A percentile compares a stretch with the other conserved stretches of the same genome.
Conservation (phyloP, 2,797 vertebrate genomes). For the Microctenopoma lineatum region DNA sequence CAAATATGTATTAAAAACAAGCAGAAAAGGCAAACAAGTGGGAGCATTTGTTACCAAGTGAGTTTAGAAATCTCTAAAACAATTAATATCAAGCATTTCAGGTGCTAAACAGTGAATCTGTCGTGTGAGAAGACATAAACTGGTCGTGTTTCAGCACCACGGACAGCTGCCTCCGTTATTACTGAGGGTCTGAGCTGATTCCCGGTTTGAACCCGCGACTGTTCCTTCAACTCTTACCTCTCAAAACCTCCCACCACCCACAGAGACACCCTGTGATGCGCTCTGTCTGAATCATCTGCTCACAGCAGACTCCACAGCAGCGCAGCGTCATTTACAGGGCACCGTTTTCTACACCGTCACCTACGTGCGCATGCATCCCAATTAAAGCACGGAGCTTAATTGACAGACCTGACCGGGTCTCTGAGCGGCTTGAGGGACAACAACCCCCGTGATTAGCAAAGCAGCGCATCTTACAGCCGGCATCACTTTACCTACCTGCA, state of each 20-base stretch:
- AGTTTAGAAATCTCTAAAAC: neutral
- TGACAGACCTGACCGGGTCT: constrained; percentile 15
- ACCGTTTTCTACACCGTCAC: constrained; percentile 41
- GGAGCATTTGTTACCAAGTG: neutral
- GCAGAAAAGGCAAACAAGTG: neutral
- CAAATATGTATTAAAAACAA: neutral
- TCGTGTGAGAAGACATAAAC: neutral
- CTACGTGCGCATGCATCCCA: constrained; percentile 34
- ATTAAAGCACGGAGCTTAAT: constrained; percentile 30
- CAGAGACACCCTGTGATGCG: neutral
- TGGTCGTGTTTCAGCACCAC: constrained; percentile 77
- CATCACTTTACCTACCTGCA: constrained; percentile 69
- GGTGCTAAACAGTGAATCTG: neutral
- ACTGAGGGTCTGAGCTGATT: constrained; percentile 3
- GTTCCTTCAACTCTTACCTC: constrained; percentile 40
- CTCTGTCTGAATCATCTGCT: neutral
- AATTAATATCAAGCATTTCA: too few relatives aligned
- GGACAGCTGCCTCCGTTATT: constrained; percentile 73
- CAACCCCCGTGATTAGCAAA: neutral
- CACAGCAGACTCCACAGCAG: neutral
- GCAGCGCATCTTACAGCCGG: neutral
- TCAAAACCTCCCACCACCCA: neutral
- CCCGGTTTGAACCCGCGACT: neutral
- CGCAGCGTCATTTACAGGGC: constrained; percentile 29
- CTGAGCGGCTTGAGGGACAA: neutral